Evolutionary conservation across 2,888 invertebrate genomes (phyloP), one percentile per base, ranked within the genome.

Genomic region (Pasiphila rectangulata): DNA sequence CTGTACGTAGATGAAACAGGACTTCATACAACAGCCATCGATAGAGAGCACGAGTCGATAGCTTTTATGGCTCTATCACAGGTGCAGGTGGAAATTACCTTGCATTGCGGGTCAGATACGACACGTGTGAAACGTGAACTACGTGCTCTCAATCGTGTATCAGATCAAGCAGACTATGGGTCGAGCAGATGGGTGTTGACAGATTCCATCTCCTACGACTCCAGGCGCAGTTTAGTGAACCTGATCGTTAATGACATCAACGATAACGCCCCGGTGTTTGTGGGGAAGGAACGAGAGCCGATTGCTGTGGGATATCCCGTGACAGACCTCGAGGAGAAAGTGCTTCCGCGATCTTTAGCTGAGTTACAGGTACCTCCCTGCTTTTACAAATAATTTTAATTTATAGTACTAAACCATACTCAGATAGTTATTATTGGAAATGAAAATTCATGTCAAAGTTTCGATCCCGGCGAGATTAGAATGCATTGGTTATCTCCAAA

Each of bases 181-280:
- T 61, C 64, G 13, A 79, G 74, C 50, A 75, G 71, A 56, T 90
- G 90, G 86, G 61, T 88, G 20, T 63, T 84, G 24, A 72, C 84
- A 6, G 79, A 87, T 37, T 65, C 80, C 2, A 86, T 90, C 36
- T 51, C 53, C 2, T 82, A 73, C 58, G 76, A 86, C 44, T 60
- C 79, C 0, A 71, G 79, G 51, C 67, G 79, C 30, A 86, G 83
- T 54, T 66, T 86, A 21, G 79, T 90, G 1, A 86, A 86, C 51
- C 64, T 90, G 30, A 83, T 90, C 46, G 85, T 90, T 0, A 83
- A 84, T 12, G 91, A 91, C 54, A 84, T 85, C n/a, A 91, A 91
- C 57, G 90, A 91, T 54, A 85, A 91, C 55, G 25, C 54, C 2
- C 90, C 91, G 0, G 69, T 80, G 66, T 91, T 91, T 55, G 52